These are phyloP conservation scores for Reinhardtius hippoglossoides DNA, from an alignment of 2,113 vertebrate genomes.

Conservation along the genomic window DNA sequence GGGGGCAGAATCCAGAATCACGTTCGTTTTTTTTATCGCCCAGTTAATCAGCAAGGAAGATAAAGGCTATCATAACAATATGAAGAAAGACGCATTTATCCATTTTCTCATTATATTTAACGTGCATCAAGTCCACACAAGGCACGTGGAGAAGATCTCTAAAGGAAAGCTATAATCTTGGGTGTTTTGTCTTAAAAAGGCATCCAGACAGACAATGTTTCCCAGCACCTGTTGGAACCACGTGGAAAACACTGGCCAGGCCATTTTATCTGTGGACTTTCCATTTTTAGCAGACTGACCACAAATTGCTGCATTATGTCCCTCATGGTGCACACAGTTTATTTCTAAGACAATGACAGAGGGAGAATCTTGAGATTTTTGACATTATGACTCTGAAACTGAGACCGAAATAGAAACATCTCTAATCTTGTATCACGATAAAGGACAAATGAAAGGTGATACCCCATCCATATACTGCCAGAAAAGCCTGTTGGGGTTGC, in stretches of 20 bases:
- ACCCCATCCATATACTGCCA: too few relatives aligned
- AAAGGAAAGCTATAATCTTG: conserved; percentile 57
- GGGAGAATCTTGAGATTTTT: conserved; percentile 30
- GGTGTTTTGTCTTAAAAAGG: conserved; percentile 41
- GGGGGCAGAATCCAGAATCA: conserved; percentile 13
- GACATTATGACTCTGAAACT: too few relatives aligned
- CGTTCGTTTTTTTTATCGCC: conserved; percentile 32
- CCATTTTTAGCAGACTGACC: conserved; percentile 72
- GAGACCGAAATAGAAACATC: too few relatives aligned
- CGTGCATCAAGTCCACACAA: conserved; percentile 19
- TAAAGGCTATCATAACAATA: conserved; percentile 27
- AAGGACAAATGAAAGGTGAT: too few relatives aligned
- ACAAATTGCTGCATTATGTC: conserved; percentile 73
- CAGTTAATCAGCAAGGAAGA: conserved; percentile 41
- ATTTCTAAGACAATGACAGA: conserved; percentile 42
- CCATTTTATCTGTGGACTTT: conserved; percentile 59
- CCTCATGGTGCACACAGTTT: conserved; percentile 36
- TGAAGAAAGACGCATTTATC: conserved; percentile 4
- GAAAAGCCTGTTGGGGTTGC: too few relatives aligned
- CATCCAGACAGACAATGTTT: conserved; percentile 47
- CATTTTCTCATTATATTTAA: conserved; percentile 33
- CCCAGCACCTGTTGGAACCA: conserved; percentile 70
- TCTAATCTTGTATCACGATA: too few relatives aligned
- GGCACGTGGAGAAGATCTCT: background rate
- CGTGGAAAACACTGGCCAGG: conserved; percentile 55